A percentile compares a stretch with the other conserved stretches of the same genome.
Evolutionary conservation across 2,113 vertebrate species (phyloP).

Genomic region (Sisor rabdophorus): DNA sequence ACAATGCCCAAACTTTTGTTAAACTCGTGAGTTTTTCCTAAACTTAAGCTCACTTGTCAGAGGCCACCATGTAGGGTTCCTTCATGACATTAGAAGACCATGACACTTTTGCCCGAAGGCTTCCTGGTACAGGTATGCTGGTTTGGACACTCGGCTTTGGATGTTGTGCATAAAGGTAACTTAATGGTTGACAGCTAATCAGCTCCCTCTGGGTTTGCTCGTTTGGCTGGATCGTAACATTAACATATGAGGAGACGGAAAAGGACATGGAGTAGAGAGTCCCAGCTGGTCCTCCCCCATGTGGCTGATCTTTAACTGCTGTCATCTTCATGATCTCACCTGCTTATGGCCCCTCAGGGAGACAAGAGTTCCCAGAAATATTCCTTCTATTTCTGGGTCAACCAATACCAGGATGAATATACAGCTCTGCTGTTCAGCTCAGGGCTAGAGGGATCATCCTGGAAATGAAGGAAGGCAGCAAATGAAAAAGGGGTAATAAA

Average conservation of each 20-base stretch:
- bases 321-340: constrained; percentile 42
- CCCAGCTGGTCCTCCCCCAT: constrained; percentile 33
- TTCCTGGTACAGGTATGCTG: constrained; percentile 1
- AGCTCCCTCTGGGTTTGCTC: constrained; percentile 17
- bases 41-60: neutral
- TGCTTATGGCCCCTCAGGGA: constrained; percentile 37
- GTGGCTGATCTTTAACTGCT: constrained; percentile 40
- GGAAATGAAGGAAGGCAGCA: neutral
- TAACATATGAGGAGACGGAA: constrained; percentile 13
- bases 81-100: neutral
- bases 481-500: neutral
- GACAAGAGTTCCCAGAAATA: constrained; percentile 25
- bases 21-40: neutral
- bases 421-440: neutral
- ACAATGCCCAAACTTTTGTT: neutral
- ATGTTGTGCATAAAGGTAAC: neutral
- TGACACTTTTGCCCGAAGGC: constrained; percentile 1
- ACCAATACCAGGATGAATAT: constrained; percentile 17
- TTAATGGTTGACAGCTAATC: constrained; percentile 11
- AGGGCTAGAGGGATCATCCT: constrained; percentile 25
- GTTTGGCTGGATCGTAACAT: constrained; percentile 21
- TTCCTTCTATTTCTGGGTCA: constrained; percentile 37
- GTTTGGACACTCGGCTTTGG: neutral
- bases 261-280: constrained; percentile 14
- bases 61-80: neutral